phyloP scores from a whole-genome alignment of 2,797 vertebrate species.

The Smutsia temminckii region DNA sequence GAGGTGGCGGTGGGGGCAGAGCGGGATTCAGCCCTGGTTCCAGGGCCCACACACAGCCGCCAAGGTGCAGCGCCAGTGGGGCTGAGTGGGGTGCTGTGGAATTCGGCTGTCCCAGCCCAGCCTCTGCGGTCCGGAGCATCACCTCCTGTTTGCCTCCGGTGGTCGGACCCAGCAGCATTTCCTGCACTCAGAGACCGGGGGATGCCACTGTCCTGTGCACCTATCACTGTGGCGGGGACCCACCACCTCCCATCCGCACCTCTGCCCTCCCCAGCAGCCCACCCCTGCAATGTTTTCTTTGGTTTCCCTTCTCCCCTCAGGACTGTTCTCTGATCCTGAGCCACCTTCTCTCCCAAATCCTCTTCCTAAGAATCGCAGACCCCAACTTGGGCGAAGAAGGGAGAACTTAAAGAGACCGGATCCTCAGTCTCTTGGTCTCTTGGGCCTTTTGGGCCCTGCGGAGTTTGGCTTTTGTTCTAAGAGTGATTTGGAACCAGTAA shows the following conservation, averaged over 20 bases:
- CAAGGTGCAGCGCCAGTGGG: accelerated
- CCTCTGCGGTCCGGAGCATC: neutral
- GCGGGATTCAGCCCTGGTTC: neutral
- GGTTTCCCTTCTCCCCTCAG: neutral
- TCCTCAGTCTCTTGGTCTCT: neutral
- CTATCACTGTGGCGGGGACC: neutral
- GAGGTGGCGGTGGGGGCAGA: accelerated
- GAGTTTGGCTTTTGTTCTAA: neutral
- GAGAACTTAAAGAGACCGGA: neutral
- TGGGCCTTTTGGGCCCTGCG: neutral
- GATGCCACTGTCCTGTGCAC: accelerated
- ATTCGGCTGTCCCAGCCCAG: neutral
- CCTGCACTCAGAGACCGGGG: too few relatives aligned
- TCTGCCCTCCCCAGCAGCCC: neutral
- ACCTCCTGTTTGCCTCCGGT: too few relatives aligned
- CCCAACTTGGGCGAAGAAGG: neutral
- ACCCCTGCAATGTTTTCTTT: neutral
- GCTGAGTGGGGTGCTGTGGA: accelerated
- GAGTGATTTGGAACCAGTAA: neutral
- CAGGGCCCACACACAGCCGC: accelerated
- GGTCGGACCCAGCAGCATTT: neutral
- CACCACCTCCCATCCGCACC: neutral
- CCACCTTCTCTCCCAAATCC: neutral
- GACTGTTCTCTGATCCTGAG: neutral
- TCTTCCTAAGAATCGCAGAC: neutral